Base-by-base conservation (phyloP, 1,140 invertebrate genomes). In the Metopolophium dirhodum region DNA sequence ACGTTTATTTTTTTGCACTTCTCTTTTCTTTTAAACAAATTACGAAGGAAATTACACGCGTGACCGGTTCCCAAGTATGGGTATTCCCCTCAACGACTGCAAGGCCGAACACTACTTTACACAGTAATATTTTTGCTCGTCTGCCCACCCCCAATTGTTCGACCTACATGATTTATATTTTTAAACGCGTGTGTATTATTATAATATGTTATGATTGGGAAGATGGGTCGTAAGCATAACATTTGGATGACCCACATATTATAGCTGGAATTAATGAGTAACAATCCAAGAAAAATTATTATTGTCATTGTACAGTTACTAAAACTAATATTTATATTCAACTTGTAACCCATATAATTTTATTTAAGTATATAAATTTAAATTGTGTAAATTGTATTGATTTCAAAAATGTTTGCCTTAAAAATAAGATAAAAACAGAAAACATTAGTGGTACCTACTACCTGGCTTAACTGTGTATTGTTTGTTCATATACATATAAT, bases 61-160 rank as follows among this genome's bases (percentile, higher is more conserved):
- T 2, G 45, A 91, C 90, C 61, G 90, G 90, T 91, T 91, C 68
- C 68, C 45, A 82, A 91, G 61, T 91, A 82, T 91, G 45, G 90
- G 47, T n/a, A 91, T 35, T 91, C 68, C 49, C 30, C 26, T 22
- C 68, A 23, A n/a, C 37, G 20, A 91, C 9, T 49, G 61, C 90
- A 91, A 91, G 90, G 90, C 30, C 90, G 90, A n/a, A 82, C 30
- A 61, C 35, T 41, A 68, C 57, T 88, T 86, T 51, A 41, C 30
- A 61, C 51, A 45, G 88, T 30, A 41, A 61, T 61, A 61, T 61
- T 45, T 61, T 61, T 91, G 41, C 61, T 35, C 30, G 41, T 91
- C 61, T 91, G 90, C 47, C 90, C 68, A 91, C 90, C 90, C 90
- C 90, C 90, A 22, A 91, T 77, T 82, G 30, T 91, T 49, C 90